Base-by-base conservation (phyloP, 2,113 vertebrate genomes). In the Polypterus bichir region DNA sequence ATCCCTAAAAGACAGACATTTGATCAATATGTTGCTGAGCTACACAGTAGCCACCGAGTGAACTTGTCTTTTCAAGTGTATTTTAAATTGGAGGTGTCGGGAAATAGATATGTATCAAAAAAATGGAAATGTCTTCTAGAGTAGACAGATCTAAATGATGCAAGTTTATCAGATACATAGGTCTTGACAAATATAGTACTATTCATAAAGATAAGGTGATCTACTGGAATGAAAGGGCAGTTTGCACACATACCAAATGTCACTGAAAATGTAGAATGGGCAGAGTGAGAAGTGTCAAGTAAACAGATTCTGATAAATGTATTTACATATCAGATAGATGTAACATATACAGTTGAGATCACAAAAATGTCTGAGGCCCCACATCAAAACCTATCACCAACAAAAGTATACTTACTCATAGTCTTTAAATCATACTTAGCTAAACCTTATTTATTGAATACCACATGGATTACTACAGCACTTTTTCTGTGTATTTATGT, bases 21-120 rank as follows among this genome's bases (percentile, higher is more conserved):
- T 58, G 56, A 58, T 58, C 56, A 58, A 58, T 58, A 58, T 45
- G 44, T 44, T 58, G 54, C 27, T 58, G 44, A 58, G 44, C 6
- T 58, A 45, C 9, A 58, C 5, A 44, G 44, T 58, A 27, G 51
- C 44, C 46, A 44, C 56, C 56, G 5, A 45, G n/a, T 45, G 3
- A 58, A 58, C 44, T 44, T 45, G 2, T 7, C n/a, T 44, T 58
- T 7, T 5, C 46, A 6, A 45, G 46, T 58, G 56, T 58, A 45
- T 44, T 44, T 7, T 58, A 52, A 3, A 52, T 10, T 4, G 4
- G 7, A 3, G 7, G 10, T 52, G 7, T 52, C 10, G 7, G 3
- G 10, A 52, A 52, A 52, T 3, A 52, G 51, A 7, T 8, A 52
- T 52, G 51, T 58, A 8, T n/a, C 5, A 58, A 58, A 58, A 55